Evolutionary conservation across 1,140 invertebrate genomes (phyloP).

Genomic region (Andrena cerasifolii): DNA sequence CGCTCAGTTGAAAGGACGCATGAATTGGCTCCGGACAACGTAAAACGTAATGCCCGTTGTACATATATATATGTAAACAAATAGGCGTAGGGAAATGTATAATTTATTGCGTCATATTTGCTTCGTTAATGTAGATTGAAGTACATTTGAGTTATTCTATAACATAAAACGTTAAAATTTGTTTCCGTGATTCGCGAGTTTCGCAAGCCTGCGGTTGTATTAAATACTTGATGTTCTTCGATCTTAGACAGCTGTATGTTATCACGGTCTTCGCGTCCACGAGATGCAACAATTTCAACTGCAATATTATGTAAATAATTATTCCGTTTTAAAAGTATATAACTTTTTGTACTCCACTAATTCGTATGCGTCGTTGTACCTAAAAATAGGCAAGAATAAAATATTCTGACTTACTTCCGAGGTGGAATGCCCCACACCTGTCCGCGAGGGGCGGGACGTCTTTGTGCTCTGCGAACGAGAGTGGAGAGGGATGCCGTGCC

Average conservation of each 20-base stretch:
- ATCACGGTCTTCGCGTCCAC: background rate
- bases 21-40: background rate
- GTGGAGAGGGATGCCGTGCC: too few species aligned
- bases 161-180: background rate
- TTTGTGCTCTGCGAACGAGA: background rate
- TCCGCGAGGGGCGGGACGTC: background rate
- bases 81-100: conserved; percentile 29
- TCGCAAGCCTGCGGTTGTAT: background rate
- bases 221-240: background rate
- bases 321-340: conserved; percentile 40
- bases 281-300: background rate
- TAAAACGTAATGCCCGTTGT: conserved; percentile 14
- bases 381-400: conserved; percentile 47
- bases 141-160: background rate
- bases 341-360: conserved; percentile 53
- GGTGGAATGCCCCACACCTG: background rate
- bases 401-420: conserved; percentile 35
- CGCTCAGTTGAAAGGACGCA: background rate
- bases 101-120: conserved; percentile 17
- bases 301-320: conserved; percentile 53
- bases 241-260: background rate
- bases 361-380: conserved; percentile 38
- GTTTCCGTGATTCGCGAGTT: background rate
- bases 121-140: conserved; percentile 18
- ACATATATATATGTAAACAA: conserved; percentile 13